These are phyloP conservation scores for Poeciliopsis prolifica DNA, from an alignment of 2,113 vertebrate species.

Conservation along the genomic window DNA sequence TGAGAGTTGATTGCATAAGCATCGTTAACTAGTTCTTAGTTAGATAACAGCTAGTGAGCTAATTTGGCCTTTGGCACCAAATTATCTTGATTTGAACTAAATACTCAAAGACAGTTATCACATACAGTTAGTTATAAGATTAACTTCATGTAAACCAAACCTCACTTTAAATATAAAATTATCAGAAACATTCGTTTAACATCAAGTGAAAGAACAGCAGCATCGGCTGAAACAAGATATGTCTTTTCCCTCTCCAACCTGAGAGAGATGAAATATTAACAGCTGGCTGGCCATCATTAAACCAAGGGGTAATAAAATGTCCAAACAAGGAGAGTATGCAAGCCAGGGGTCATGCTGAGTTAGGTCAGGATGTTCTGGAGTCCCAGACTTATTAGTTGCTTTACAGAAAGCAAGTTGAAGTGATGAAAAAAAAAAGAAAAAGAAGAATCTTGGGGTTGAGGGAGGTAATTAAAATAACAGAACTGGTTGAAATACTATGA, in stretches of 20 bases:
- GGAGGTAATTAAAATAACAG: conserved; percentile 50
- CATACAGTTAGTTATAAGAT: not conserved
- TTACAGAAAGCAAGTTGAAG: conserved; percentile 41
- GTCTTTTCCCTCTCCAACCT: not conserved
- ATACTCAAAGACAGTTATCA: not conserved
- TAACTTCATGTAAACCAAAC: not conserved
- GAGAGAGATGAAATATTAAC: conserved; percentile 20
- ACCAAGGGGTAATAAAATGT: conserved; percentile 53
- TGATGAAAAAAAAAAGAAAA: conserved; percentile 34
- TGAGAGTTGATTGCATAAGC: too few relatives aligned
- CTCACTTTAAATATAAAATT: not conserved
- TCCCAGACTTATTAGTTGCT: conserved; percentile 52
- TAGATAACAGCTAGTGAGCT: too few relatives aligned
- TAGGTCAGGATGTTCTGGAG: conserved; percentile 42
- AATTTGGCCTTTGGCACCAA: not conserved
- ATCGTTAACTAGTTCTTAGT: too few relatives aligned
- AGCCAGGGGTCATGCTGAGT: conserved; percentile 46
- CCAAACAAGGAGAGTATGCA: conserved; percentile 64
- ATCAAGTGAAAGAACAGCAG: not conserved
- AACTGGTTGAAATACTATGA: conserved; percentile 82
- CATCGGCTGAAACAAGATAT: not conserved
- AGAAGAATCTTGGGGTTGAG: not conserved
- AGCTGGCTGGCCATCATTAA: conserved; percentile 21
- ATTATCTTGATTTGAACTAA: not conserved
- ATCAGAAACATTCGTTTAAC: not conserved